Conservation (phyloP, 2,888 invertebrate genomes). For the Minunthozetes semirufus region DNA sequence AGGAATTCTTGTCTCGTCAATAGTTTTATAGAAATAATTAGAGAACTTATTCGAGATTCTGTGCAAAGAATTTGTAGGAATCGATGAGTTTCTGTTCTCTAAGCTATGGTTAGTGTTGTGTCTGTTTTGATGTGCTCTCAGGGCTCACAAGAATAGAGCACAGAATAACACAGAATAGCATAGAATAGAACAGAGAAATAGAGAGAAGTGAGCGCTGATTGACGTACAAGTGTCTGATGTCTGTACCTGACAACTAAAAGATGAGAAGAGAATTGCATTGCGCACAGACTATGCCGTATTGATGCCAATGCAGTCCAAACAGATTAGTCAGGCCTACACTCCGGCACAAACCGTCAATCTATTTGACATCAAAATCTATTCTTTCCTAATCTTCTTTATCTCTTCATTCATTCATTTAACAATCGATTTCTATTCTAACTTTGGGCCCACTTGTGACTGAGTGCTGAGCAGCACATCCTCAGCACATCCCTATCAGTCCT, state of each 20-base stretch:
- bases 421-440: not conserved
- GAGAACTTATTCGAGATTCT: not conserved
- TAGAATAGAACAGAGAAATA: not conserved
- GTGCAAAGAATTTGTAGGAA: not conserved
- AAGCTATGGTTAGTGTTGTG: not conserved
- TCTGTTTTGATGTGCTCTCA: not conserved
- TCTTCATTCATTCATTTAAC: conserved; percentile 22
- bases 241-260: conserved; percentile 28
- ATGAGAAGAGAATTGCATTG: conserved; percentile 26
- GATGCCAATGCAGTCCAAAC: conserved; percentile 22
- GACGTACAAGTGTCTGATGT: conserved; percentile 30
- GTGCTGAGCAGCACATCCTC: not conserved
- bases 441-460: not conserved
- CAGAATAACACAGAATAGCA: not conserved
- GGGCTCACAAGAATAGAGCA: not conserved
- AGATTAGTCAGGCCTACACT: conserved; percentile 1
- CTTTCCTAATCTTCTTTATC: conserved; percentile 6
- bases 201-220: conserved; percentile 23
- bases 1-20: not conserved
- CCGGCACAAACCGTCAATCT: conserved; percentile 8
- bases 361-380: conserved; percentile 5
- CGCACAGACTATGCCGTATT: conserved; percentile 20
- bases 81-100: not conserved
- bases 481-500: not conserved
- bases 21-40: not conserved